These are phyloP conservation scores for Dioctria rufipes DNA, from an alignment of 2,888 invertebrate genomes.

Conservation along the genomic window DNA sequence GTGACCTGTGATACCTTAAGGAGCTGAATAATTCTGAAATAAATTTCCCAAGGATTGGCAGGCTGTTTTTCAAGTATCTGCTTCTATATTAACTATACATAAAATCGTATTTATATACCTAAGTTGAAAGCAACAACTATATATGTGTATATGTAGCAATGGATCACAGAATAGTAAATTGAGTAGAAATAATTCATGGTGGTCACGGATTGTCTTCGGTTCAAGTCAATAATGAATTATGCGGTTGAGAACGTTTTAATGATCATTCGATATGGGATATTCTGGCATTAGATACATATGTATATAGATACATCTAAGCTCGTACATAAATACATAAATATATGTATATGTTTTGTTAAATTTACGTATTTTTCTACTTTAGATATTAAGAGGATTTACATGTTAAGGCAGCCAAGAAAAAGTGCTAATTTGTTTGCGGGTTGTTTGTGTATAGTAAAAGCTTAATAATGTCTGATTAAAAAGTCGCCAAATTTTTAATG, in stretches of 20 bases:
- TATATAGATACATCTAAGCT: not conserved
- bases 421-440: no score
- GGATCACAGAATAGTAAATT: conserved; percentile 53
- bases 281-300: not conserved
- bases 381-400: conserved; percentile 33
- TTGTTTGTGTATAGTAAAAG: not conserved
- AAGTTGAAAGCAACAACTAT: conserved; percentile 15
- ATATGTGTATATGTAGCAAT: conserved; percentile 9
- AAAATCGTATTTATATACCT: not conserved
- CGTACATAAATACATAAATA: not conserved
- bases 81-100: not conserved
- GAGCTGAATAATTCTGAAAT: conserved; percentile 49
- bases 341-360: no score
- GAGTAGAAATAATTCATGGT: conserved; percentile 56
- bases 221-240: conserved; percentile 50
- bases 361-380: not conserved
- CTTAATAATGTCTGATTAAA: not conserved
- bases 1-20: conserved; percentile 39
- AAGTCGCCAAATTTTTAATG: not conserved
- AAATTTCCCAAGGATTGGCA: conserved; percentile 42
- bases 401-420: not conserved
- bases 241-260: conserved; percentile 30
- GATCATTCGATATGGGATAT: conserved; percentile 35
- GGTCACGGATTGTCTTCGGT: conserved; percentile 52
- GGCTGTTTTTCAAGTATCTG: not conserved